A percentile compares a stretch with the other conserved stretches of the same genome.
These are phyloP conservation scores for Amyelois transitella DNA, from an alignment of 1,140 invertebrate species.

Conservation along the genomic window DNA sequence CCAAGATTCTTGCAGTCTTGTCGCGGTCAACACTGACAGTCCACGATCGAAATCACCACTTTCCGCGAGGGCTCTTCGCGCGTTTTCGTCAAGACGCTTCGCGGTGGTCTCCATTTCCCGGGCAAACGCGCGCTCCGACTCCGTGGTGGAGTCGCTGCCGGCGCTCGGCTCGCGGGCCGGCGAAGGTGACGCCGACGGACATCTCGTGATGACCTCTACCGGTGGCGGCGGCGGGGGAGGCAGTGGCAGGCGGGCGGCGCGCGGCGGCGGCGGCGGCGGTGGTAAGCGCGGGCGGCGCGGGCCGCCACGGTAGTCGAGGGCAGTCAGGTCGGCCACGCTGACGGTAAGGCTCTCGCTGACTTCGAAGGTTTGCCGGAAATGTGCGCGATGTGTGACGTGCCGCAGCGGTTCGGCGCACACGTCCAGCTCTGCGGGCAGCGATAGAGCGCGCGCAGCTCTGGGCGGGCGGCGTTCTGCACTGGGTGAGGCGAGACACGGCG, in stretches of 20 bases:
- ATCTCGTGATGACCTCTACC: constrained; percentile 26
- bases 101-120: constrained; percentile 68
- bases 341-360: constrained; percentile 64
- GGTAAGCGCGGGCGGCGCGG: constrained; percentile 45
- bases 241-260: constrained; percentile 20
- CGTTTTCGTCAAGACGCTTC: constrained; percentile 54
- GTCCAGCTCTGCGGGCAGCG: constrained; percentile 69
- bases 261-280: constrained; percentile 43
- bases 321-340: constrained; percentile 69
- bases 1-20: constrained; percentile 56
- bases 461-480: constrained; percentile 50
- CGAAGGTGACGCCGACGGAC: constrained; percentile 28
- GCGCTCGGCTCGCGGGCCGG: constrained; percentile 54
- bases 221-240: constrained; percentile 38
- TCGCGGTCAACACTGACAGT: constrained; percentile 71
- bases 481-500: constrained; percentile 52
- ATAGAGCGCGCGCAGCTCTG: constrained; percentile 68
- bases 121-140: constrained; percentile 64
- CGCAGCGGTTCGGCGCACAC: constrained; percentile 65
- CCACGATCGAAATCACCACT: constrained; percentile 71
- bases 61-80: constrained; percentile 51
- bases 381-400: constrained; percentile 43
- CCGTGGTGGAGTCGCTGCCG: constrained; percentile 68
- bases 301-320: constrained; percentile 59
- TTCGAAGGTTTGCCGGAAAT: constrained; percentile 63